Base-by-base conservation (phyloP, 1,140 invertebrate species). In the Atta cephalotes region DNA sequence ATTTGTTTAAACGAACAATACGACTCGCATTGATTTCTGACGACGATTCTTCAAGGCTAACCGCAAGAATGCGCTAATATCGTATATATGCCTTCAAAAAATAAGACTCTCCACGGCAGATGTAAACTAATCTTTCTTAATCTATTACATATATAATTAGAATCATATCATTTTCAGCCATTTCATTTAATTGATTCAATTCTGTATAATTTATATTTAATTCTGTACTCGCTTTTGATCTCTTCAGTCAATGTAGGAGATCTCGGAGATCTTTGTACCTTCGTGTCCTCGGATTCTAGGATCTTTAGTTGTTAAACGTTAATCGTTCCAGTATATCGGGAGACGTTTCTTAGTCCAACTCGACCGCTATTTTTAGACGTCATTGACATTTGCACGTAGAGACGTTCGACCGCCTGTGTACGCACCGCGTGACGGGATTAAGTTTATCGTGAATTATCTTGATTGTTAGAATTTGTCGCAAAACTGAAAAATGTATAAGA, bases 351-450 rank as follows among this genome's bases (percentile, higher is more conserved):
- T 53, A 35, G 56, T 58, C 25, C 74, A 65, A 51, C 21, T 16
- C 81, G 87, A n/a, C 68, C 76, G 76, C 53, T 92, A 92, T 92
- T 92, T 91, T 92, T 92, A 92, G 76, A 89, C 80, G 91, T 90
- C 90, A 92, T 91, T 92, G 92, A 92, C 92, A 92, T 92, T 91
- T 90, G 78, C 89, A 88, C 88, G 90, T 91, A 91, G 90, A 91
- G 88, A 28, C 66, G 74, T 84, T 51, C 65, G 56, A 60, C 80
- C 85, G 66, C 63, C 45, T 49, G 82, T 66, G 76, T 68, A 66
- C 71, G 72, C 63, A 72, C 77, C 49, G 63, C 35, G 53, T 63
- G 65, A 71, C 72, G 60, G 84, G 35, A 77, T 80, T 60, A 65
- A 79, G 25, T 51, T 80, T 5, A 16, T 80, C 84, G 53, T 49